Conservation (phyloP, 2,888 invertebrate species). For the Philhelius pedissequus region DNA sequence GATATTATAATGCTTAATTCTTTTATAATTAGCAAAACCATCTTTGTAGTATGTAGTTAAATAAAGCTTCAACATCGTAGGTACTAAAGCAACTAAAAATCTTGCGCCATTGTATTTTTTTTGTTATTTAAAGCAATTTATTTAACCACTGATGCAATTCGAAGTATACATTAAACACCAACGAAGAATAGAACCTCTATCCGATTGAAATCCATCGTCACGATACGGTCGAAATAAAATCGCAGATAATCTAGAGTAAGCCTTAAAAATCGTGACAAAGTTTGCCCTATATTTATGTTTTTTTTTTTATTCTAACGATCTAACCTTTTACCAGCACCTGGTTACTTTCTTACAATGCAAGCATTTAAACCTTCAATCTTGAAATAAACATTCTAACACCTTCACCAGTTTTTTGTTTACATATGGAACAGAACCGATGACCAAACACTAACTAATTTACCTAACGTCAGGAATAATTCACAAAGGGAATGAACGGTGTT, state of each 20-base stretch:
- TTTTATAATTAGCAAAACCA: too few relatives aligned
- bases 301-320: background rate
- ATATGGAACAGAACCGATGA: background rate
- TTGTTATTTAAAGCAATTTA: background rate
- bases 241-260: background rate
- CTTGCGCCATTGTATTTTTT: background rate
- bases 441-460: constrained; percentile 33
- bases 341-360: background rate
- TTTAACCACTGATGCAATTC: background rate
- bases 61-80: too few relatives aligned
- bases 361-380: background rate
- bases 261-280: constrained; percentile 10
- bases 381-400: constrained; percentile 26
- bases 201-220: background rate
- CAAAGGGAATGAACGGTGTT: background rate
- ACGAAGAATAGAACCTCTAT: background rate
- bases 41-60: too few relatives aligned
- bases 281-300: background rate
- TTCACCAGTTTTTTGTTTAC: background rate
- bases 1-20: too few relatives aligned
- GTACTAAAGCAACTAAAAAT: too few relatives aligned
- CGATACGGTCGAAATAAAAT: constrained; percentile 8
- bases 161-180: background rate
- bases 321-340: background rate
- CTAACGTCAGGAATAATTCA: constrained; percentile 5